Evolutionary conservation across 2,797 vertebrate species (phyloP), one percentile per base, ranked within the genome.

Genomic region (Takifugu ocellatus): DNA sequence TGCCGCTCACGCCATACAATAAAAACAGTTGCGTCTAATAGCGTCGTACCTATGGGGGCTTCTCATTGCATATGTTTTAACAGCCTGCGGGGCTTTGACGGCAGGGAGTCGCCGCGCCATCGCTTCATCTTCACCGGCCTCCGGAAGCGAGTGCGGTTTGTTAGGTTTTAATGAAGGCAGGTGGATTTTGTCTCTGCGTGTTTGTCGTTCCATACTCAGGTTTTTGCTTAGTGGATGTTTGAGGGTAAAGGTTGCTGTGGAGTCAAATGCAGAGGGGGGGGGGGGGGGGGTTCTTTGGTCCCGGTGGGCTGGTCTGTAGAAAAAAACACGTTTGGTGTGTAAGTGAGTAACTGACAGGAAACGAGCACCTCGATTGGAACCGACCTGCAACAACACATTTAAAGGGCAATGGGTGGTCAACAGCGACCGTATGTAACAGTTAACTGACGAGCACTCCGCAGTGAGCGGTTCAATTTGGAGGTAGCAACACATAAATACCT

Each of bases 141-240:
- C 74, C 47, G 46, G 49, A 61, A 68, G 57, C 66, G 60, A 54
- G 74, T 55, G 45, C 6, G 6, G n/a, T 36, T 36, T 59, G 12
- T 66, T 14, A 63, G 50, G 47, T 68, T 75, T 67, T 49, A 58
- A 59, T 21, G 47, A 70, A 7, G 54, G 68, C 56, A 55, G 57
- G 56, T 72, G 47, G 24, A 56, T 42, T 53, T 49, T 24, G 27
- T 57, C 44, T 65, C 52, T 50, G 49, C 54, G 58, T 58, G 45
- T 55, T 65, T 66, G 21, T 79, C 11, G 8, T 79, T 75, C 79
- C 67, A 74, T 71, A 60, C 82, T 89, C 84, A 87, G 87, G 89
- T 85, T 87, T 39, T 86, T 77, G 68, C 56, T 65, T 50, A 70
- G 59, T 68, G 63, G 49, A 69, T 31, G 31, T 68, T 71, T 6